Base-by-base conservation (phyloP, 2,113 vertebrate genomes). In the Gopherus flavomarginatus region DNA sequence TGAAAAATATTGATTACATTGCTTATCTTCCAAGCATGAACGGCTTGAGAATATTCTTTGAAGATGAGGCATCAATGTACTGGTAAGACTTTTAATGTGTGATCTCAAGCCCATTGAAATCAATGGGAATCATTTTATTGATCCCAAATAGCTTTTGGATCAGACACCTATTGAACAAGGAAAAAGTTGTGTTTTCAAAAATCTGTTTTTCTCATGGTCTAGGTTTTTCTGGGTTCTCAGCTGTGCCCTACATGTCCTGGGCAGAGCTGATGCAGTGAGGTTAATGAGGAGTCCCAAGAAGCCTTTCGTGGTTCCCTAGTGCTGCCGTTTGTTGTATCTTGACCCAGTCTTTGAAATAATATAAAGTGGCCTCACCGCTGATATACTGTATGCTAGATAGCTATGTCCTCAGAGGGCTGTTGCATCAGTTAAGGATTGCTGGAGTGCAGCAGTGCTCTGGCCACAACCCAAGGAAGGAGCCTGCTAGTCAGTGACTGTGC, bases 1-100 rank as follows among this genome's bases (percentile, higher is more conserved):
- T 91, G 84, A 95, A 97, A 72, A 97, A 95, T 95, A 97, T 92
- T 82, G 96, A 96, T 97, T 65, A 93, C 89, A 89, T 84, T 83
- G 29, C 78, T 95, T 95, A 88, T 94, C 65, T 96, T 65, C 87
- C 88, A 94, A 89, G 95, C 94, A 94, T 90, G 75, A 94, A 97
- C 91, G 72, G 52, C 84, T 80, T 78, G 83, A 49, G 54, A 82
- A 47, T 54, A 65, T 79, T 91, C 87, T 96, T 96, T 95, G 94
- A 96, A 95, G 95, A 87, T 21, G 29, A 75, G 88, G 21, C 49
- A 47, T 57, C 59, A 21, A 9, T 89, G 90, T 94, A 69, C 77
- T 88, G 82, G 57, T 56, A 80, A 79, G 47, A 72, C 78, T 83
- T 79, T 52, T 77, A 92, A 17, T 26, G 75, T 21, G 44, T 38